Evolutionary conservation across 23 tunicate genomes (phyloP).

Genomic region (Clavelina lepadiformis): DNA sequence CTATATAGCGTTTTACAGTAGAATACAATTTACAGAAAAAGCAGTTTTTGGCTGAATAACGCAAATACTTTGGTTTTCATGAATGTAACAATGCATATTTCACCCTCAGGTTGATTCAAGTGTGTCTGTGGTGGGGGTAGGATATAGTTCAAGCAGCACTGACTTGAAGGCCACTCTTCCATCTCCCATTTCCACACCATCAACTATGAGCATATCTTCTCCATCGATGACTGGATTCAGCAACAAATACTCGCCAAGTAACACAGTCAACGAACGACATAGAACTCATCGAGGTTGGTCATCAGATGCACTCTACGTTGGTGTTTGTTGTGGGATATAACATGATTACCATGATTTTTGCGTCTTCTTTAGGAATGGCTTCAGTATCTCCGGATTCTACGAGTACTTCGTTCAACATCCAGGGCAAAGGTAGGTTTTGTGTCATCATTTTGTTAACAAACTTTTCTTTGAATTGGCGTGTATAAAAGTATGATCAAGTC

Average conservation of each 20-base stretch:
- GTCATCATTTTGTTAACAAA: no score
- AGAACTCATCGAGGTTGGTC: slow-evolving; percentile 16
- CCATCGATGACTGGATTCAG: neutral
- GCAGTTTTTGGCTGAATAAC: neutral
- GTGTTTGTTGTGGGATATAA: neutral
- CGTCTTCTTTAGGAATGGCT: no score
- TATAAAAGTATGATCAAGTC: no score
- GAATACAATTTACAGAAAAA: neutral
- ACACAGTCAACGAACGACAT: neutral
- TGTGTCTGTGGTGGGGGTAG: slow-evolving; percentile 62
- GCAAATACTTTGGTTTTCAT: neutral
- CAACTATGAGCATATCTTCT: neutral
- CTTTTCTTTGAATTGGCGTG: no score
- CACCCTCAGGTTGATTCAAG: slow-evolving; percentile 22
- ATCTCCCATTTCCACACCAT: neutral
- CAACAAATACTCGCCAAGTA: slow-evolving; percentile 3
- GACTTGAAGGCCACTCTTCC: neutral
- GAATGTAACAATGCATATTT: no score
- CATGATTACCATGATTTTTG: no score
- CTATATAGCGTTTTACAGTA: neutral
- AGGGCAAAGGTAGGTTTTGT: slow-evolving; percentile 53
- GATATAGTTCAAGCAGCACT: slow-evolving; percentile 3
- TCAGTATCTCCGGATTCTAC: slow-evolving; percentile 20
- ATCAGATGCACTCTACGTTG: neutral
- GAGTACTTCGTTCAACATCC: slow-evolving; percentile 27